phyloP scores from a whole-genome alignment of 1,140 invertebrate genomes.

The Apis florea region DNA sequence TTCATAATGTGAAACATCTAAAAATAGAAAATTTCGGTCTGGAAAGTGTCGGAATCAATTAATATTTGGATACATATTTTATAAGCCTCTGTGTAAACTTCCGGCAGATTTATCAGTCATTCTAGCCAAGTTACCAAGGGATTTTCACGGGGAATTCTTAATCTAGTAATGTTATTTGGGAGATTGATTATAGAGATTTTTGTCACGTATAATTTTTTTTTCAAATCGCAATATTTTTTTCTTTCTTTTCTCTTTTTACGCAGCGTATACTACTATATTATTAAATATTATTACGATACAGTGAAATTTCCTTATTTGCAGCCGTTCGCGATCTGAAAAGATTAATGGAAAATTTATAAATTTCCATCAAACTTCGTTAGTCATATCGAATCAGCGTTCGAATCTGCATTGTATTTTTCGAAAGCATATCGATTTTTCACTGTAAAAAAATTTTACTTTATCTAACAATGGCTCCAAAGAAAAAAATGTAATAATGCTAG shows the following conservation, averaged over 20 bases:
- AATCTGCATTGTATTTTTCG: too few relatives aligned
- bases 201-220: slow-evolving; percentile 7
- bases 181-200: slow-evolving; percentile 13
- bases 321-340: too few relatives aligned
- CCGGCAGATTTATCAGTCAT: not conserved
- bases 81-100: not conserved
- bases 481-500: too few relatives aligned
- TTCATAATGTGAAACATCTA: slow-evolving; percentile 8
- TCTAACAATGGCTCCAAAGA: too few relatives aligned
- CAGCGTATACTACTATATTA: slow-evolving; percentile 51
- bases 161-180: not conserved
- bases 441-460: too few relatives aligned
- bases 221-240: slow-evolving; percentile 25
- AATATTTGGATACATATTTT: not conserved
- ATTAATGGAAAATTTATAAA: too few relatives aligned
- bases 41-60: not conserved
- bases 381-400: too few relatives aligned
- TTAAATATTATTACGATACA: slow-evolving; percentile 14
- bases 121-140: slow-evolving; percentile 13
- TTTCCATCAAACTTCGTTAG: too few relatives aligned
- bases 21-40: slow-evolving; percentile 22
- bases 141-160: slow-evolving; percentile 10
- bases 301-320: too few relatives aligned
- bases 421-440: too few relatives aligned
- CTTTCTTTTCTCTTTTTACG: slow-evolving; percentile 51